These are phyloP conservation scores for Hyphantria cunea DNA, from an alignment of 1,140 invertebrate genomes.

Conservation along the genomic window DNA sequence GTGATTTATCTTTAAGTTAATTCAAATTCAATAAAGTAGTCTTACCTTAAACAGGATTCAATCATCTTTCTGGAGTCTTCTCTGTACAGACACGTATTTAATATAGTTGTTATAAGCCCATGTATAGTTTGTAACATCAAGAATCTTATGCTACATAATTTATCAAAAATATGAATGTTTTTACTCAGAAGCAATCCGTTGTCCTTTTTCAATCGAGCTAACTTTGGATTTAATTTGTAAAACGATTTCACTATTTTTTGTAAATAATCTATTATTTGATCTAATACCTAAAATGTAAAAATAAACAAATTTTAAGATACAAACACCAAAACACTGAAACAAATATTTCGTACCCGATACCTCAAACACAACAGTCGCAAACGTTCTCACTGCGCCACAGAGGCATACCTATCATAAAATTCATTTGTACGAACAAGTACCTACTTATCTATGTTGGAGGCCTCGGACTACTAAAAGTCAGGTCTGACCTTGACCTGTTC, in stretches of 20 bases:
- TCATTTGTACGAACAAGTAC: no score
- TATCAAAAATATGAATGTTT: slow-evolving; percentile 71
- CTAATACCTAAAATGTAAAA: slow-evolving; percentile 65
- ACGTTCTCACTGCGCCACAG: no score
- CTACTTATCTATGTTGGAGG: no score
- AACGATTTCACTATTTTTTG: slow-evolving; percentile 76
- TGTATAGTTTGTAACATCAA: slow-evolving; percentile 71
- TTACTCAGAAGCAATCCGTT: slow-evolving; percentile 66
- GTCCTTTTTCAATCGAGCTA: slow-evolving; percentile 71
- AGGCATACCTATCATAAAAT: no score
- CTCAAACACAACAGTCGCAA: no score
- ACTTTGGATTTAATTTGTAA: slow-evolving; percentile 78
- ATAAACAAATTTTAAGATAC: not conserved
- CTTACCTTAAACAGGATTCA: slow-evolving; percentile 75
- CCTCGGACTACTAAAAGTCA: no score
- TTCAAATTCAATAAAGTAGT: no score
- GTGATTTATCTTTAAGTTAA: no score
- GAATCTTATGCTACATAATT: slow-evolving; percentile 71
- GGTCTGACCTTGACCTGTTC: no score
- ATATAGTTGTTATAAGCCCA: slow-evolving; percentile 66
- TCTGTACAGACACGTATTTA: slow-evolving; percentile 72
- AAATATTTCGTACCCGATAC: no score
- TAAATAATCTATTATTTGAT: slow-evolving; percentile 78
- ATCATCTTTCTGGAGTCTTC: slow-evolving; percentile 79
- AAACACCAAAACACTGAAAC: no score